phyloP scores from a whole-genome alignment of 2,113 vertebrate genomes.

The Arizona elegans region DNA sequence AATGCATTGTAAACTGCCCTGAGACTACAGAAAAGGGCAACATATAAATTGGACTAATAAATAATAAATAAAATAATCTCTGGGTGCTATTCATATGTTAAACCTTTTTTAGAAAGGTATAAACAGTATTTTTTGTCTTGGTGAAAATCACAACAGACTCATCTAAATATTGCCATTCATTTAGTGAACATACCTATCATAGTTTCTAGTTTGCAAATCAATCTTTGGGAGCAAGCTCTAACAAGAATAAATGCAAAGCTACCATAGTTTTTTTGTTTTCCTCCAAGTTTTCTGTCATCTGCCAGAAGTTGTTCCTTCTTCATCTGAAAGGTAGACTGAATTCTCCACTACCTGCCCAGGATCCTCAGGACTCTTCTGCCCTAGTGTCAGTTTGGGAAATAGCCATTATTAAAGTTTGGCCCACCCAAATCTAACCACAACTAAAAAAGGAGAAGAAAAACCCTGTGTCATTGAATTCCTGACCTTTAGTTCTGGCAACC shows the following conservation, averaged over 20 bases:
- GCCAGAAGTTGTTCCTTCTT: not conserved
- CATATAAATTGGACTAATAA: too few relatives aligned
- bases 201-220: not conserved
- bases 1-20: too few relatives aligned
- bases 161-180: not conserved
- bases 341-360: not conserved
- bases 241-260: not conserved
- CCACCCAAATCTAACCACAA: not conserved
- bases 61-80: not conserved
- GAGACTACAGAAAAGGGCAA: too few relatives aligned
- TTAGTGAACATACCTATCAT: not conserved
- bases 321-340: not conserved
- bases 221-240: not conserved
- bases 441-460: not conserved
- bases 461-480: not conserved
- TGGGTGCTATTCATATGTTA: slow-evolving; percentile 18
- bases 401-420: not conserved
- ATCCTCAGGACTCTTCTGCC: not conserved
- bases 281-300: not conserved
- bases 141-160: not conserved
- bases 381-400: not conserved
- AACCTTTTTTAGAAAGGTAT: not conserved
- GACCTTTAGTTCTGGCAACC: not conserved
- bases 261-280: not conserved
- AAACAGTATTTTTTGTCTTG: not conserved